Evolutionary conservation across 2,113 vertebrate genomes (phyloP).

Genomic region (Alaudala cheleensis): DNA sequence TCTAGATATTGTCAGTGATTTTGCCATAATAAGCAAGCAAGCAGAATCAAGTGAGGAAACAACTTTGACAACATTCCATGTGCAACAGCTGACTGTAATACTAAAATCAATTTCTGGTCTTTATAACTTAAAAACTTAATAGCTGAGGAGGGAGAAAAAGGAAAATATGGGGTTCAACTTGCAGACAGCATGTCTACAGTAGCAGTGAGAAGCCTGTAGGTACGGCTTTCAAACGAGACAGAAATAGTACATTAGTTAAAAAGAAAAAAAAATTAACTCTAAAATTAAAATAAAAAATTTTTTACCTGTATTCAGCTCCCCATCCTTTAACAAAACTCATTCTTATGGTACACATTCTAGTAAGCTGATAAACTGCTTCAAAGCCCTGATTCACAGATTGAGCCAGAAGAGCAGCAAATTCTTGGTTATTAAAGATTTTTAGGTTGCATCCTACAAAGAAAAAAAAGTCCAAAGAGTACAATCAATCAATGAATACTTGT

Average conservation of each 20-base stretch:
- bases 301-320: slow-evolving; percentile 97
- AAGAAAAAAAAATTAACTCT: not conserved
- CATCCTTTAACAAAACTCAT: slow-evolving; percentile 99
- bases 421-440: slow-evolving; percentile 93
- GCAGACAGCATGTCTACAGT: not conserved
- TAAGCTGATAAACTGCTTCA: slow-evolving; percentile 97
- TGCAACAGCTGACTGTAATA: not conserved
- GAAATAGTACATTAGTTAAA: not conserved
- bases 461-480: not conserved
- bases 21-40: not conserved
- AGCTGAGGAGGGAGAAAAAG: not conserved
- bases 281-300: not conserved
- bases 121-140: not conserved
- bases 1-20: not conserved
- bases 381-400: slow-evolving; percentile 99
- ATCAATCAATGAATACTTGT: slow-evolving; percentile 47
- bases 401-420: slow-evolving; percentile 94
- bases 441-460: slow-evolving; percentile 87
- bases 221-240: not conserved
- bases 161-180: not conserved
- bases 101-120: not conserved
- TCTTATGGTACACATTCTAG: slow-evolving; percentile 99
- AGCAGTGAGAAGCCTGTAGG: not conserved
- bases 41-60: not conserved
- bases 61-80: not conserved